Conservation (phyloP, 2,888 invertebrate genomes). For the Thereva unica region DNA sequence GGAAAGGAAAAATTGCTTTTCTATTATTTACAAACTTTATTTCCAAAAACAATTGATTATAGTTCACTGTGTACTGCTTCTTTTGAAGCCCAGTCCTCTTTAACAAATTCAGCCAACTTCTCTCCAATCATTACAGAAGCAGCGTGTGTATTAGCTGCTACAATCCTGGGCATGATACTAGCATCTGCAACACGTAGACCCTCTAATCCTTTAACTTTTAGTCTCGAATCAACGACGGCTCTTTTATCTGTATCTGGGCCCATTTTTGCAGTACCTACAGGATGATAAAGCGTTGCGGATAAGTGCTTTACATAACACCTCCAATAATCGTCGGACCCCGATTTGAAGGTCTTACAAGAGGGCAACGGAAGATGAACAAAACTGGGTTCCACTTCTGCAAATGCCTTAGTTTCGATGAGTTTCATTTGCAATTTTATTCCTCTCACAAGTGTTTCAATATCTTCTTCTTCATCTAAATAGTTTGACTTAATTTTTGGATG, state of each 20-base stretch:
- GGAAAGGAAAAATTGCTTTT: not conserved
- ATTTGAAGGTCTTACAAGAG: conserved; percentile 48
- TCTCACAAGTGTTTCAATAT: conserved; percentile 61
- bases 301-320: conserved; percentile 69
- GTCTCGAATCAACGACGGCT: conserved; percentile 70
- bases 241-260: conserved; percentile 63
- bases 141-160: conserved; percentile 82
- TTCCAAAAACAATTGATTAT: not conserved
- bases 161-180: conserved; percentile 75
- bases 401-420: conserved; percentile 56
- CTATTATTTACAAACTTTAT: not conserved
- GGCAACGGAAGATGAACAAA: conserved; percentile 47
- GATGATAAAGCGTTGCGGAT: conserved; percentile 71
- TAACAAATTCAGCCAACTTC: conserved; percentile 68
- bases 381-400: conserved; percentile 49
- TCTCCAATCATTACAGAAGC: conserved; percentile 86
- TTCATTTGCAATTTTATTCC: conserved; percentile 57
- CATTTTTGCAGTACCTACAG: conserved; percentile 73
- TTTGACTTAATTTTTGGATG: conserved; percentile 70
- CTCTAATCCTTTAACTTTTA: conserved; percentile 67
- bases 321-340: conserved; percentile 62
- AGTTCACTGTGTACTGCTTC: not conserved
- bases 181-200: conserved; percentile 74
- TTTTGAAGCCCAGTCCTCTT: conserved; percentile 47
- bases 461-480: conserved; percentile 65